Base-by-base conservation (phyloP, 64 coral and sea anemone species). In the Anthopleura sola region DNA sequence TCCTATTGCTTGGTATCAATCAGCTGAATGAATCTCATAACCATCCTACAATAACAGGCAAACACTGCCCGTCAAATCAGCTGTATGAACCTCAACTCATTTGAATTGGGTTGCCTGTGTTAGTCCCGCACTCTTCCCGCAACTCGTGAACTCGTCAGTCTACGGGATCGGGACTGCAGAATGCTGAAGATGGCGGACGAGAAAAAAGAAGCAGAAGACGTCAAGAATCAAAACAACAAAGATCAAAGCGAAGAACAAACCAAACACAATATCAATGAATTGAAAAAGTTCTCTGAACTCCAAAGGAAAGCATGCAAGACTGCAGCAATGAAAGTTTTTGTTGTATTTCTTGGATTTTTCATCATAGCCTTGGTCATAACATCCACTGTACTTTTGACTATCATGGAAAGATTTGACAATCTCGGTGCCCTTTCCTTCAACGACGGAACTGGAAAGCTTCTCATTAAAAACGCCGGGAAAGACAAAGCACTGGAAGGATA, bases 341-440 rank as follows among this genome's bases (percentile, higher is more conserved):
- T 92, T 39, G 33, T 56, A 44, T 47, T 92, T n/a, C 75, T 92
- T 33, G 90, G 90, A 19, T 54, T 66, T 49, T 5, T 77, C 16
- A 92, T 92, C 33, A 55, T 92, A 37, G 58, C 90, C 3, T 75
- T 82, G 4, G 85, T 92, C 5, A 36, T 92, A 1, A 76, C 90
- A 24, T 78, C 83, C 20, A 75, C 39, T 26, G 26, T 92, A 0
- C 55, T 87, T 4, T 24, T 49, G 16, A 83, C 82, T 37, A 86
- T 85, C 0, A 86, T 55, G 23, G 39, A 86, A 36, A 82, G 44
- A 32, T 91, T 80, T 32, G 78, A 92, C 28, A 20, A 87, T n/a
- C 37, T 92, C 47, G 81, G 34, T 18, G 36, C 49, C n/a, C 54
- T 92, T 20, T 87, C 80, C 33, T 92, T 92, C 33, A 60, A 87